Conservation (phyloP, 2,797 vertebrate genomes). For the Centropyge bicolor region DNA sequence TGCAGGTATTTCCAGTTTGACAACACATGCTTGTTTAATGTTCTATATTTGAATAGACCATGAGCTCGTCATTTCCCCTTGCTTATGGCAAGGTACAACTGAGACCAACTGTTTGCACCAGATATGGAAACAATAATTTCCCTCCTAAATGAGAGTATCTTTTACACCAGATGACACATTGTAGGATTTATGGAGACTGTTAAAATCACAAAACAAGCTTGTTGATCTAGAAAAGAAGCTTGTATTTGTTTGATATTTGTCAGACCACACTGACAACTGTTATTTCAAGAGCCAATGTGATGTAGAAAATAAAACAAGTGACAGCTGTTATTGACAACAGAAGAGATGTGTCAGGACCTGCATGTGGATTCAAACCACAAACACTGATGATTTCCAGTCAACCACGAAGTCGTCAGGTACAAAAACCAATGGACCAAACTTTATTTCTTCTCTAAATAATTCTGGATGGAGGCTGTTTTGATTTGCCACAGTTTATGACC, state of each 20-base stretch:
- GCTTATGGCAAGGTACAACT: background rate
- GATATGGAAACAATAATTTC: background rate
- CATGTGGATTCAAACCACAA: background rate
- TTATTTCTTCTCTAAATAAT: background rate
- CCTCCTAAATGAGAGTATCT: background rate
- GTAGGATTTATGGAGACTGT: background rate
- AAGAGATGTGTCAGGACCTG: background rate
- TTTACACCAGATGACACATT: background rate
- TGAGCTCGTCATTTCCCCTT: constrained; percentile 42
- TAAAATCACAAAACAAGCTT: background rate
- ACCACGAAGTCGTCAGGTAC: background rate
- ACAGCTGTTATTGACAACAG: background rate
- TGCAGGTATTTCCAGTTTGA: constrained; percentile 87
- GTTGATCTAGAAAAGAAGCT: background rate
- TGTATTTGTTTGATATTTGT: background rate
- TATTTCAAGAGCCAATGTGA: background rate
- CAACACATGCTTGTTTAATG: constrained; percentile 66
- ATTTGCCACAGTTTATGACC: constrained; percentile 16
- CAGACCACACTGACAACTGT: no score
- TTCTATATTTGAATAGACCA: constrained; percentile 59
- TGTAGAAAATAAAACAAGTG: background rate
- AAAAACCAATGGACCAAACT: background rate
- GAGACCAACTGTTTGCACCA: background rate
- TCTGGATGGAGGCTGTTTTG: background rate
- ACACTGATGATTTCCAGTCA: background rate